Evolutionary conservation across 2,797 vertebrate genomes (phyloP), one percentile per base, ranked within the genome.

Genomic region (Tokudaia muenninki): DNA sequence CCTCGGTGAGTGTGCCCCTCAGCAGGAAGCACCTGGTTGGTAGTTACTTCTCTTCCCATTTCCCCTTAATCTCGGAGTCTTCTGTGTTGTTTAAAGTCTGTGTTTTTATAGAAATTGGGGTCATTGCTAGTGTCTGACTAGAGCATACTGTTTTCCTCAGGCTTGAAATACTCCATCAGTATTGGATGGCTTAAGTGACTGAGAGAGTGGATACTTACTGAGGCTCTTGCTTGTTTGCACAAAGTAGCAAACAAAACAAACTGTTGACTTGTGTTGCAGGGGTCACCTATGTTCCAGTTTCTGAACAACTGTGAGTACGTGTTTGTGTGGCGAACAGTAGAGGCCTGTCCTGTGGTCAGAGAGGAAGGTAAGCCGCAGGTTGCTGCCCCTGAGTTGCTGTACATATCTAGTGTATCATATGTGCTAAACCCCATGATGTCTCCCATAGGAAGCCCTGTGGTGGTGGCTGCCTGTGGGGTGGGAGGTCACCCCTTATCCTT

Each of bases 281-380:
- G 99, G 4, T 99, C 99, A 0, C 99, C 99, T 0, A 98, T 99
- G 65, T 99, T 99, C 91, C 99, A 99, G 96, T 98, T 99, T 34
- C 95, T 97, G 94, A 98, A 99, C 2, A 99, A 98, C 5, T 99
- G 99, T 97, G 99, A 99, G 90, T 99, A 99, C 9, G 98, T 99
- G 44, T 99, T 99, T 96, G 96, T 99, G 84, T 99, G 99, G 99
- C 99, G 99, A 97, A 99, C 99, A 0, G 98, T 99, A 10, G 99
- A 99, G 96, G 99, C 99, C 21, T 99, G 99, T 89, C 99, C 99
- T 0, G 95, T 99, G 94, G 98, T 95, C 97, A 99, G 98, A 98
- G 98, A 98, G 82, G 98, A 99, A 98, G 99, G 99, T 98, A 97
- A 97, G 92, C 37, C 11, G 3, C 21, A 9, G 65, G 26, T 3